phyloP scores from a whole-genome alignment of 1,140 invertebrate species.

The Scaptodrosophila lebanonensis region DNA sequence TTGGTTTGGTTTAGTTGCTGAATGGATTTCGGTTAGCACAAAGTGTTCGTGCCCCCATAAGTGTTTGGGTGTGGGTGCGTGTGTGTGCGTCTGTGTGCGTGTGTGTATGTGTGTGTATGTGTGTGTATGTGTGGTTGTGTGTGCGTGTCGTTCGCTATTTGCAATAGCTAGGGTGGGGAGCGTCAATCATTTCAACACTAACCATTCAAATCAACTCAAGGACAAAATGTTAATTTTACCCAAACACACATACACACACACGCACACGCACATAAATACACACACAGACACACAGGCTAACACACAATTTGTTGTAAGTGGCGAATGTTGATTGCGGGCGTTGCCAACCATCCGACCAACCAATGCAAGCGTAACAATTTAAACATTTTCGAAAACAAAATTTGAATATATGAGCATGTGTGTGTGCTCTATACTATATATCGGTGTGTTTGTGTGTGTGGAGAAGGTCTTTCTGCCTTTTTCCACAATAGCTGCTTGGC shows the following conservation, averaged over 20 bases:
- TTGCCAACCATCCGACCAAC: no score
- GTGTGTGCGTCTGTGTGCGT: background rate
- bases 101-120: background rate
- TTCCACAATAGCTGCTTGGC: no score
- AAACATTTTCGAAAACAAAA: background rate
- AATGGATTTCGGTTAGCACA: constrained; percentile 49
- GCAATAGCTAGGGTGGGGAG: no score
- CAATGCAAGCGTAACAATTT: no score
- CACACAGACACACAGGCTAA: no score
- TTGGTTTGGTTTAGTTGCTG: constrained; percentile 60
- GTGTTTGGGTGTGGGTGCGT: constrained; percentile 4
- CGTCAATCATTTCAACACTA: constrained; percentile 4
- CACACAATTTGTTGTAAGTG: no score
- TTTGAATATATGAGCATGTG: no score
- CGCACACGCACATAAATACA: background rate
- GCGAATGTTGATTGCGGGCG: background rate
- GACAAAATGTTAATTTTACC: constrained; percentile 7
- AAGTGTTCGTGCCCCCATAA: constrained; percentile 17
- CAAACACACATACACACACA: background rate
- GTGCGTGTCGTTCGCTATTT: constrained; percentile 3
- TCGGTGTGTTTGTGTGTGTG: no score
- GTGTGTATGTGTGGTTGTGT: background rate
- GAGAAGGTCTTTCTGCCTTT: no score
- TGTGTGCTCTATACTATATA: no score
- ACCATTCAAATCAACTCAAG: constrained; percentile 1